These are phyloP conservation scores for Boulengeromyrus knoepffleri DNA, from an alignment of 2,113 vertebrate genomes.

Conservation along the genomic window DNA sequence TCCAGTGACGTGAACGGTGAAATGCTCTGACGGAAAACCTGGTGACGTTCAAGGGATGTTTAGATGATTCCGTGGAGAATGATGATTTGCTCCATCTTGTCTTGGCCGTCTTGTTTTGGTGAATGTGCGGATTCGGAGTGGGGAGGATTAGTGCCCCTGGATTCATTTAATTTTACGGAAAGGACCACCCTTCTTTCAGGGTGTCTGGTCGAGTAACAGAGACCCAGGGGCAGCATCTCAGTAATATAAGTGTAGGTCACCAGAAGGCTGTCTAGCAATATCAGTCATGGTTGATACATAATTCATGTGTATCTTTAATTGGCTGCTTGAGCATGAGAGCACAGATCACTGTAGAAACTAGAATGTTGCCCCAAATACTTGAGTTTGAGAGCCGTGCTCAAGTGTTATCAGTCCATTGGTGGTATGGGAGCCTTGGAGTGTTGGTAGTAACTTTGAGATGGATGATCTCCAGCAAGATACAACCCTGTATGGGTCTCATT, in stretches of 20 bases:
- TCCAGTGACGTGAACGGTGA: not conserved
- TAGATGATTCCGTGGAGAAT: not conserved
- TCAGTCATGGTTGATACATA: not conserved
- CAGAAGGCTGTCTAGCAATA: not conserved
- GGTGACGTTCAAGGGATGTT: not conserved
- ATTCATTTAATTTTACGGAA: not conserved
- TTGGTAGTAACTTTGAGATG: not conserved
- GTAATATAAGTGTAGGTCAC: not conserved
- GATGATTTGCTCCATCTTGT: not conserved
- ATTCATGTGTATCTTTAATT: not conserved
- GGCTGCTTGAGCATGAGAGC: not conserved
- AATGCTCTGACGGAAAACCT: not conserved
- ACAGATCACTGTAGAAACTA: not conserved
- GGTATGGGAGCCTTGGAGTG: not conserved
- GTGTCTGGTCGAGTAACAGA: not conserved
- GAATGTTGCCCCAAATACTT: not conserved
- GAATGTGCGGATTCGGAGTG: not conserved
- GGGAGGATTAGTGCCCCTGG: not conserved
- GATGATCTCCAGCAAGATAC: not conserved
- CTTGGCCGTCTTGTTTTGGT: not conserved
- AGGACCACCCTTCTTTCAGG: not conserved
- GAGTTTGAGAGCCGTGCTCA: not conserved
- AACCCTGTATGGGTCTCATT: not conserved
- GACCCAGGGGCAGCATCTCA: not conserved
- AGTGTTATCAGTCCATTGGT: not conserved